Evolutionary conservation across 2,113 vertebrate species (phyloP).

Genomic region (Chroicocephalus ridibundus): DNA sequence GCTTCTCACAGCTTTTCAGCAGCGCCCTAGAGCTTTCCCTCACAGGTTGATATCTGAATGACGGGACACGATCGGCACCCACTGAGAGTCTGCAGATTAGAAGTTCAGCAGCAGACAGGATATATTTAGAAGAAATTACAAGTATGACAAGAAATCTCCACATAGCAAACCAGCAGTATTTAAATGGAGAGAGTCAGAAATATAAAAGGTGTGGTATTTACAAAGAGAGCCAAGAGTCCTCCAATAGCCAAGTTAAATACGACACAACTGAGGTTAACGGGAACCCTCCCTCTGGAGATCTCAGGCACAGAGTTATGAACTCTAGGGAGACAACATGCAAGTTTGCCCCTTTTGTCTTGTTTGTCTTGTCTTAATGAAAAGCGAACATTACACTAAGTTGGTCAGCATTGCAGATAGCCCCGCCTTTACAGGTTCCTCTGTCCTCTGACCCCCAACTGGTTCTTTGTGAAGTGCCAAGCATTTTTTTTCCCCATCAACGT

Average conservation of each 20-base stretch:
- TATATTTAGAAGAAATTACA: neutral
- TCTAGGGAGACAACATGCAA: neutral
- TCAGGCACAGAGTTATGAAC: neutral
- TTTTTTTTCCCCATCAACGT: neutral
- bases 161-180: neutral
- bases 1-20: neutral
- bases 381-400: neutral
- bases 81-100: neutral
- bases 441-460: neutral
- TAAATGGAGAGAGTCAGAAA: neutral
- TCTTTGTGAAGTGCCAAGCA: neutral
- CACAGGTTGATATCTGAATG: neutral
- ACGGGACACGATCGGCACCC: neutral
- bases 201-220: slow-evolving; percentile 50
- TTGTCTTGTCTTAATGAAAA: slow-evolving; percentile 1
- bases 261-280: neutral
- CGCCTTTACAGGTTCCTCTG: neutral
- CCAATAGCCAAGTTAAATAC: slow-evolving; percentile 57
- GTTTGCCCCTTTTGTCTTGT: neutral
- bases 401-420: neutral
- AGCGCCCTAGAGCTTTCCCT: neutral
- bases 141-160: neutral
- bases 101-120: neutral
- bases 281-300: neutral
- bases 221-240: neutral